These are phyloP conservation scores for Linepithema humile DNA, from an alignment of 1,140 invertebrate genomes.

Conservation along the genomic window DNA sequence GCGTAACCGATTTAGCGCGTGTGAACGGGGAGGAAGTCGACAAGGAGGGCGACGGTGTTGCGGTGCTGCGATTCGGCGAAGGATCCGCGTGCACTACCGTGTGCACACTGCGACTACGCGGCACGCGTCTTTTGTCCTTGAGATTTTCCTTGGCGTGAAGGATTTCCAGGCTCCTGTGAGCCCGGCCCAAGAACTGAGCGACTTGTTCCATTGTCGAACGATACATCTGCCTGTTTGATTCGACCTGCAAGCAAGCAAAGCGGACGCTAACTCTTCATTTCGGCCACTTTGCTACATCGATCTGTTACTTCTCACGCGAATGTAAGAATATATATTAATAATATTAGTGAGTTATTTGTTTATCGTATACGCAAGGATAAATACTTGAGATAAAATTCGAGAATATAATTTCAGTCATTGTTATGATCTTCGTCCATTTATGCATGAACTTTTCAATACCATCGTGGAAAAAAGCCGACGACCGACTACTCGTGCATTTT, in stretches of 20 bases:
- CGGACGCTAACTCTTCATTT: not conserved
- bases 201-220: constrained; percentile 92
- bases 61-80: constrained; percentile 34
- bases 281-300: not conserved
- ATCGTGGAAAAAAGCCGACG: too few relatives aligned
- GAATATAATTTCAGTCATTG: too few relatives aligned
- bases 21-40: constrained; percentile 75
- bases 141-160: constrained; percentile 77
- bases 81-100: constrained; percentile 69
- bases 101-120: constrained; percentile 83
- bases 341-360: not conserved
- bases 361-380: not conserved
- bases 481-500: too few relatives aligned
- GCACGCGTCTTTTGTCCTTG: constrained; percentile 78
- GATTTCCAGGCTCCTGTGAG: constrained; percentile 87
- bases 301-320: not conserved
- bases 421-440: too few relatives aligned
- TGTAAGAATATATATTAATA: not conserved
- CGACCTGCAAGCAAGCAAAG: constrained; percentile 85
- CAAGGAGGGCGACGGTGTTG: constrained; percentile 58
- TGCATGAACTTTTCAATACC: too few relatives aligned
- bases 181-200: constrained; percentile 89
- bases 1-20: constrained; percentile 81
- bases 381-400: too few relatives aligned
- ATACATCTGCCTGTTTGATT: constrained; percentile 91